Evolutionary conservation across 2,888 invertebrate genomes (phyloP), one percentile per base, ranked within the genome.

Genomic region (Aporophyla nigra): DNA sequence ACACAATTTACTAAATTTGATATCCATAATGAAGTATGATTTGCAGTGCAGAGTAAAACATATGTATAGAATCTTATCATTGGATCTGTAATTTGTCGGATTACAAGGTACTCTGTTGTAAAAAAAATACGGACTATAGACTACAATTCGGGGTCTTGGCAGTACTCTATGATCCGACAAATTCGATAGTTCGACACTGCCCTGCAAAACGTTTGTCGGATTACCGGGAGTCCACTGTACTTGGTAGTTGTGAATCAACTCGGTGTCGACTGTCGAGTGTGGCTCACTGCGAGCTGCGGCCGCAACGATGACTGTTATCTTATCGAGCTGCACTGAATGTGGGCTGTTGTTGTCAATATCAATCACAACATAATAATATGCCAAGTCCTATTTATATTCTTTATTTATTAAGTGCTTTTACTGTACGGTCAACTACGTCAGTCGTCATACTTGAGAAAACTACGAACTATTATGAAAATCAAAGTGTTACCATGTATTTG

Each of bases 281-380:
- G 19, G 46, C 51, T 33, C 21, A 51, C n/a, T 16, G 49, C 27
- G 71, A 6, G 27, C n/a, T 16, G 49, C 27, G 71, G 9, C 16
- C 61, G 62, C 27, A 16, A 6, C n/a, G 33, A 33, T 33, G 33
- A 33, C 33, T 14, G 12, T 27, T 77, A 65, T 53, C 66, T 74
- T 77, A 74, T 62, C 67, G 49, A 24, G 43, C 2, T 49, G 78
- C 54, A 56, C 78, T 51, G 16, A 40, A 19, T 67, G 46, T 27
- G 68, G 69, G 56, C 46, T 24, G 4, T 21, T 24, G 33, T 56
- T n/a, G 40, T 19, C 56, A 49, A 14, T 40, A 54, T 33, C 46
- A 19, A 54, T 68, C 56, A 40, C 79, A 49, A 49, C 56, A 49
- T 33, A 16, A 7, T 0, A 21, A 51, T n/a, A n/a, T 19, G 7